Percentiles rank a stretch among this genome's conserved stretches.
phyloP scores from a whole-genome alignment of 2,797 vertebrate species.

The Aphelocoma californica region DNA sequence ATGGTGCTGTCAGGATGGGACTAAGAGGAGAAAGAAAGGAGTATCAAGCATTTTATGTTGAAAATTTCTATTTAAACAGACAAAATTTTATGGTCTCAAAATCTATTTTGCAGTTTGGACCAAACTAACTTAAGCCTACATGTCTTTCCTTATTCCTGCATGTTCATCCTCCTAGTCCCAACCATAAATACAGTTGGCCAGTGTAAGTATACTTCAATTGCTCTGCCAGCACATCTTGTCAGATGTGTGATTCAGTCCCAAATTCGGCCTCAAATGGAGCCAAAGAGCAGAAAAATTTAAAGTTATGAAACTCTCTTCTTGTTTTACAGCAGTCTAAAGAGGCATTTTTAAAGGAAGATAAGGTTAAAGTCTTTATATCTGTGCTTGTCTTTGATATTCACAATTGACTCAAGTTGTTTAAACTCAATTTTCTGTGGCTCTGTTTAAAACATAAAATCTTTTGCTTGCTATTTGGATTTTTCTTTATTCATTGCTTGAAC shows the following conservation, averaged over 20 bases:
- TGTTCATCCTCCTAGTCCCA: neutral
- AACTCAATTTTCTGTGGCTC: neutral
- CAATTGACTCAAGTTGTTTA: neutral
- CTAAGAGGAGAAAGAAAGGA: neutral
- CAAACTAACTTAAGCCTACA: neutral
- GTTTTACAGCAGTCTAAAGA: neutral
- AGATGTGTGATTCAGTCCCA: neutral
- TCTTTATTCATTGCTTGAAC: neutral
- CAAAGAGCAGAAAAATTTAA: neutral
- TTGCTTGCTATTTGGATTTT: neutral
- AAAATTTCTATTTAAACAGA: neutral
- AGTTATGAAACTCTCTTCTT: neutral
- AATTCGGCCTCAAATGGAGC: neutral
- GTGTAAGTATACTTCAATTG: neutral
- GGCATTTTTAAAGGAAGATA: neutral
- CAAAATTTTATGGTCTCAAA: neutral
- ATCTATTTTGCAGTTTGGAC: neutral
- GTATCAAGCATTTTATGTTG: neutral
- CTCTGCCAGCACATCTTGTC: neutral
- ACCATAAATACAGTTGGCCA: neutral
- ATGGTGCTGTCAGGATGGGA: neutral
- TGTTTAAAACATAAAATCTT: neutral
- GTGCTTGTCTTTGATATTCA: neutral
- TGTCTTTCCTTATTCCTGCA: neutral
- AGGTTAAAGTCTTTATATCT: neutral